phyloP scores from a whole-genome alignment of 2,113 vertebrate genomes.

The Labrus mixtus region DNA sequence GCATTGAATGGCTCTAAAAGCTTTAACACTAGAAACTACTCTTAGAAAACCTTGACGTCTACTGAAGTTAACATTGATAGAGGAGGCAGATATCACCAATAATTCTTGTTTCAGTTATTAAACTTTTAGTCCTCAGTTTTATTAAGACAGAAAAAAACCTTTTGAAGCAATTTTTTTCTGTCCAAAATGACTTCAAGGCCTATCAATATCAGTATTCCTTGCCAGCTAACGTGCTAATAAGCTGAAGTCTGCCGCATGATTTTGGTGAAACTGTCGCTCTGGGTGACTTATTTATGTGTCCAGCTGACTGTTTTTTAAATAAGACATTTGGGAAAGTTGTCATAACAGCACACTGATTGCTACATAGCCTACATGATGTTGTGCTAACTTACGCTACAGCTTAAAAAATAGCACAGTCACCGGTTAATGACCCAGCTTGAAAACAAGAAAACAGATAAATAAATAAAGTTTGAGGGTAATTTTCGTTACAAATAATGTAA shows the following conservation, averaged over 20 bases:
- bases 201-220: not conserved
- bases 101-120: too few species aligned
- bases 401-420: not conserved
- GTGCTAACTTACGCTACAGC: not conserved
- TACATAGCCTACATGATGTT: not conserved
- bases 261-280: not conserved
- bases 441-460: not conserved
- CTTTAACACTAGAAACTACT: not conserved
- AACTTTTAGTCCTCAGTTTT: not conserved
- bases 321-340: too few species aligned
- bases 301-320: not conserved
- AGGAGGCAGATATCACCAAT: not conserved
- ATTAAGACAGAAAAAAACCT: too few species aligned
- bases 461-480: not conserved
- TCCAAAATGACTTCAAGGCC: too few species aligned
- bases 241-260: not conserved
- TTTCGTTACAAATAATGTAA: too few species aligned
- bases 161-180: too few species aligned
- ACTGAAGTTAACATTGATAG: not conserved
- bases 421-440: not conserved
- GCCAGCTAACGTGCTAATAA: not conserved
- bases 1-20: not conserved
- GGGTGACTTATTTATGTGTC: not conserved
- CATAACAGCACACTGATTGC: not conserved
- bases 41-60: too few species aligned